Evolutionary conservation across 2,113 vertebrate genomes (phyloP).

Genomic region (Pongo abelii): DNA sequence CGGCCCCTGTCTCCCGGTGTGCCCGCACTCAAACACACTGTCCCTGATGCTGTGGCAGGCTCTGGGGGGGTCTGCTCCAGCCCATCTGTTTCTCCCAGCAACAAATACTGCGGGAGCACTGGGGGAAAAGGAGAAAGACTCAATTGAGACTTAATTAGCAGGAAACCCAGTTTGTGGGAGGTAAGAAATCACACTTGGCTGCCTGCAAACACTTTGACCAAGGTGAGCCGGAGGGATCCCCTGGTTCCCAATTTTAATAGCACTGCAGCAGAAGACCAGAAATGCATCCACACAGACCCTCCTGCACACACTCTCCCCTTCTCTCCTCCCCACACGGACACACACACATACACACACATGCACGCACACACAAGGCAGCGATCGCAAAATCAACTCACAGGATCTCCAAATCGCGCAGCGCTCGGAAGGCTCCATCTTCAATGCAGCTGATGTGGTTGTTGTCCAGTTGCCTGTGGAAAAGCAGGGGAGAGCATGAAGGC

Average conservation of each 20-base stretch:
- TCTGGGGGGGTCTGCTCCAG: constrained; percentile 51
- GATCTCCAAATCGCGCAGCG: constrained; percentile 99
- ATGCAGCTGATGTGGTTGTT: constrained; percentile 99
- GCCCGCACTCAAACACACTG: background rate
- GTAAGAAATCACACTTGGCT: constrained; percentile 70
- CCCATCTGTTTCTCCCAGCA: constrained; percentile 73
- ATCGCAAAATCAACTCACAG: constrained; percentile 92
- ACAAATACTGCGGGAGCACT: constrained; percentile 44
- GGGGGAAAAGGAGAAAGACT: background rate
- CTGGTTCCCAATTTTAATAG: constrained; percentile 45
- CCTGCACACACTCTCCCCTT: constrained; percentile 72
- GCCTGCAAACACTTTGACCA: constrained; percentile 68
- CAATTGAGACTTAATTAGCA: constrained; percentile 78
- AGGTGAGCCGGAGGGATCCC: constrained; percentile 53
- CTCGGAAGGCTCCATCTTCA: constrained; percentile 99
- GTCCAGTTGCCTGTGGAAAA: constrained; percentile 98
- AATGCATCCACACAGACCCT: constrained; percentile 57
- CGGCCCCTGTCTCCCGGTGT: constrained; percentile 14
- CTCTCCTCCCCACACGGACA: background rate
- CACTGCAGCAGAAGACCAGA: constrained; percentile 79
- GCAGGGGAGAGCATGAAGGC: constrained; percentile 91
- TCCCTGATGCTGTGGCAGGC: background rate
- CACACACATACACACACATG: constrained; percentile 65
- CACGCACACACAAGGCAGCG: constrained; percentile 65
- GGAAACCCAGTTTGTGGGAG: constrained; percentile 68